Base-by-base conservation (phyloP, 1,140 invertebrate species). In the Neodiprion pinetum region DNA sequence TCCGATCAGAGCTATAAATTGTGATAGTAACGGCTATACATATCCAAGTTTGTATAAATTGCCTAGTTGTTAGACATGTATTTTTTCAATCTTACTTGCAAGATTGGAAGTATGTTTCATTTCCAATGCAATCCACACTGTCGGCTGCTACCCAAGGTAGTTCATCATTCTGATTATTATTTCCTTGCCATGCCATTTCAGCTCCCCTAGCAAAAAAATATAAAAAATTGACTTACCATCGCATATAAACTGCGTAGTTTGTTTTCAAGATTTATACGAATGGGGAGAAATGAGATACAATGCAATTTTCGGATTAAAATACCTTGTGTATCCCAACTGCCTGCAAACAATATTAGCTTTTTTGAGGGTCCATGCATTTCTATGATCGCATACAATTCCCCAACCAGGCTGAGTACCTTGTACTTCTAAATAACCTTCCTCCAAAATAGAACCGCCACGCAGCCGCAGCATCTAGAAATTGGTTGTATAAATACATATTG, bases 301-400 rank as follows among this genome's bases (percentile, higher is more conserved):
- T 40, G 28, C 28, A 40, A 5, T 40, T 40, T 40, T 40, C 28
- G 28, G 28, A 40, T 3, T 40, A 17, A 67, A 17, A 72, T 84
- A 91, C 90, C 89, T 89, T 0, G 79, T 67, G 77, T 89, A 92
- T 66, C 91, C 91, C 0, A 92, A 83, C 77, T 91, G 90, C 74
- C 80, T 86, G 79, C 91, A 92, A n/a, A 91, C 85, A 40, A 92
- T 79, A 72, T 89, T 78, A 10, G 90, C 91, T 83, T 91, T 90
- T 40, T 88, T 85, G 10, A 89, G 80, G 67, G 83, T 89, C 91
- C 91, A 92, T 48, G 79, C 76, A 67, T 87, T 85, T 71, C 78
- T 82, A 1, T 85, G 79, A 79, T 92, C 91, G 67, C 90, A 91
- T 73, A 91, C 84, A 9, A 89, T 77, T 28, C 90, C 90, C 91